phyloP scores from a whole-genome alignment of 2,797 vertebrate genomes.

The Neosilurus hyrtlii region DNA sequence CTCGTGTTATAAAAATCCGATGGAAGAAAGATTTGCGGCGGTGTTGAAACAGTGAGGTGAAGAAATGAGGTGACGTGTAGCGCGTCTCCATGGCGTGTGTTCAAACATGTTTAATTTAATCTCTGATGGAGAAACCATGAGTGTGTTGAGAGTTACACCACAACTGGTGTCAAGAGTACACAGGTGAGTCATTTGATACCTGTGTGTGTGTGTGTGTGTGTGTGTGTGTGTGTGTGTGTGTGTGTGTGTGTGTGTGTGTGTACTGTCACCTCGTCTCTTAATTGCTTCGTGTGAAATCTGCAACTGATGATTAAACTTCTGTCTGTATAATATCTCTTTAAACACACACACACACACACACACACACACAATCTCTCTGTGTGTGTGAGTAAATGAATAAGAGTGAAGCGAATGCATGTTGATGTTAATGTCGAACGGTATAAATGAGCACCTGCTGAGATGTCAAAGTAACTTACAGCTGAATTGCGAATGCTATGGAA shows the following conservation, averaged over 20 bases:
- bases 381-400: neutral
- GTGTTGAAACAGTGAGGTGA: too few species aligned
- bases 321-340: neutral
- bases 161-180: neutral
- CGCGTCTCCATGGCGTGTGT: too few species aligned
- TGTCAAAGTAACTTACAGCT: neutral
- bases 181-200: neutral
- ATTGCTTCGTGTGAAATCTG: neutral
- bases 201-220: neutral
- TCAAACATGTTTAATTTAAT: too few species aligned
- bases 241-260: neutral
- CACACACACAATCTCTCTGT: neutral
- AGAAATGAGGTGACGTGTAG: too few species aligned
- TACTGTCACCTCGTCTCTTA: neutral
- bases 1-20: too few species aligned
- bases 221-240: constrained; percentile 12
- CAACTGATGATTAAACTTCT: constrained; percentile 1
- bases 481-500: neutral
- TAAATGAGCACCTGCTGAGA: neutral
- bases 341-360: neutral
- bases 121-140: too few species aligned
- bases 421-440: neutral
- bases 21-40: too few species aligned
- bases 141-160: neutral
- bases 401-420: neutral